phyloP scores from a whole-genome alignment of 2,888 invertebrate species.

The Sisyra terminalis region DNA sequence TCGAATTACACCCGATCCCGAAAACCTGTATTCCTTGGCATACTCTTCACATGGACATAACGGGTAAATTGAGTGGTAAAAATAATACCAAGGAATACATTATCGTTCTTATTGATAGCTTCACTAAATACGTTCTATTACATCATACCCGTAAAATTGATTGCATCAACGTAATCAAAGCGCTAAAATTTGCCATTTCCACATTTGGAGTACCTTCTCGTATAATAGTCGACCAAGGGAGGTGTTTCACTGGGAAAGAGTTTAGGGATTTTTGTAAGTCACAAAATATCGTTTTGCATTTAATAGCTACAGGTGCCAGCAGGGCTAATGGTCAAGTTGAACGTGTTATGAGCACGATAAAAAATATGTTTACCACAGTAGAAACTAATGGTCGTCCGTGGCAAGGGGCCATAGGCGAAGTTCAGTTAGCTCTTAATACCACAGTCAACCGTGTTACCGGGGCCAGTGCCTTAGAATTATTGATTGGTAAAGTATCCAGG shows the following conservation, averaged over 20 bases:
- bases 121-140: conserved; percentile 16
- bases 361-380: conserved; percentile 15
- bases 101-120: conserved; percentile 16
- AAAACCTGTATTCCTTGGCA: conserved; percentile 17
- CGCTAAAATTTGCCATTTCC: background rate
- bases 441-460: conserved; percentile 14
- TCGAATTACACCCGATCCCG: conserved; percentile 18
- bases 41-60: conserved; percentile 17
- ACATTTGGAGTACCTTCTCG: conserved; percentile 11
- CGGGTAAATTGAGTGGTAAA: conserved; percentile 16
- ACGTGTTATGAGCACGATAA: conserved; percentile 14
- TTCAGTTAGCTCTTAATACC: background rate
- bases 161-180: conserved; percentile 9
- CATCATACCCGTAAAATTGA: conserved; percentile 18
- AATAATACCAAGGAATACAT: conserved; percentile 16
- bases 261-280: conserved; percentile 11
- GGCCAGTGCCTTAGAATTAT: conserved; percentile 15
- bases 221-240: conserved; percentile 11
- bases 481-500: conserved; percentile 14
- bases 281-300: conserved; percentile 13
- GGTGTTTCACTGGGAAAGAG: conserved; percentile 11
- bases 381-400: conserved; percentile 15
- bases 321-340: conserved; percentile 18
- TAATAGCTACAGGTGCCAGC: conserved; percentile 15
- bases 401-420: conserved; percentile 13